phyloP scores from a whole-genome alignment of 2,113 vertebrate species.

The Sinocyclocheilus rhinocerous region DNA sequence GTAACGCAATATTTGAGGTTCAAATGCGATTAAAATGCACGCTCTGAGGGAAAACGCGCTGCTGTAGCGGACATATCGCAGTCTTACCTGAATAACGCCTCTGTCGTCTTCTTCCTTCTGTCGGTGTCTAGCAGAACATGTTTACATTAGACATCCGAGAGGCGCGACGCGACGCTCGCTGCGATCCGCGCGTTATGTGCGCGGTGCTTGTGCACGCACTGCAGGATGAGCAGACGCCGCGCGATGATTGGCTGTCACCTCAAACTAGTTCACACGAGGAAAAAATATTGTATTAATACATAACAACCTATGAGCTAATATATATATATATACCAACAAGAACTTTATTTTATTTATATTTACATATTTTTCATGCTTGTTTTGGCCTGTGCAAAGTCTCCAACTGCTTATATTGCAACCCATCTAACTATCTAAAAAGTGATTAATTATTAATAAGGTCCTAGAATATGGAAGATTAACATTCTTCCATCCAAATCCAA shows the following conservation, averaged over 20 bases:
- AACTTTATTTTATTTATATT: background rate
- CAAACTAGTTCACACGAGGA: background rate
- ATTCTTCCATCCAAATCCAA: background rate
- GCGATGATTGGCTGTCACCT: background rate
- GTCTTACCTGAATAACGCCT: constrained; percentile 1
- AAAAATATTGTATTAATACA: background rate
- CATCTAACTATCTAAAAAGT: background rate
- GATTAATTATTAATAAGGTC: background rate
- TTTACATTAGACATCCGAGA: background rate
- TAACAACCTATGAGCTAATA: background rate
- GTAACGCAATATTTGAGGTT: too few relatives aligned
- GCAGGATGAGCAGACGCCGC: background rate
- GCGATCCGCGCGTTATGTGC: background rate
- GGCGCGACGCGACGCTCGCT: constrained; percentile 5
- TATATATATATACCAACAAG: background rate
- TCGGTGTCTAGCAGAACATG: constrained; percentile 2
- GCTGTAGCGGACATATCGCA: background rate
- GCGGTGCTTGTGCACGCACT: background rate
- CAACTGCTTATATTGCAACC: background rate
- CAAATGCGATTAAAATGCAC: background rate
- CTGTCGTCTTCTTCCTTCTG: background rate
- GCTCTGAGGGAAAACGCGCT: background rate
- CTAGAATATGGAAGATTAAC: background rate
- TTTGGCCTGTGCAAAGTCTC: background rate
- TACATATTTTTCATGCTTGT: too few relatives aligned